These are phyloP conservation scores for Agonopterix alstromeriana DNA, from an alignment of 2,888 invertebrate genomes.

Conservation along the genomic window DNA sequence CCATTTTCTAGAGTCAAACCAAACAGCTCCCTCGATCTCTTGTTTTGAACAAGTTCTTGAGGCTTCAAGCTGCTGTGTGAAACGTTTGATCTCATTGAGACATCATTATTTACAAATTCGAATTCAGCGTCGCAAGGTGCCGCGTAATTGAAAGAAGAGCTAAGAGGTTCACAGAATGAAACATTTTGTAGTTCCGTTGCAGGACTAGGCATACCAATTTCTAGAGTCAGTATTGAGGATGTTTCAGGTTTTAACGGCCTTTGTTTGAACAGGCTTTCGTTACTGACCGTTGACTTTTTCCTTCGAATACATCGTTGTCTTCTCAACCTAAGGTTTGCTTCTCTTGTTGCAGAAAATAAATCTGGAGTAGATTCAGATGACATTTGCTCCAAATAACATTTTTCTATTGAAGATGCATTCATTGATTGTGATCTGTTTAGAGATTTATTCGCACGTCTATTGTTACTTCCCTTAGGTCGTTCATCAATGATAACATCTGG, in stretches of 20 bases:
- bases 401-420: slow-evolving; percentile 35
- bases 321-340: slow-evolving; percentile 56
- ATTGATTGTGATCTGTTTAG: slow-evolving; percentile 57
- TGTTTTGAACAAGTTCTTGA: slow-evolving; percentile 38
- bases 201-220: slow-evolving; percentile 66
- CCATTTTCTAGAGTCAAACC: slow-evolving; percentile 66
- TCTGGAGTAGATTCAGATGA: slow-evolving; percentile 62
- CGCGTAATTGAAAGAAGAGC: slow-evolving; percentile 34
- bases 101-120: slow-evolving; percentile 14
- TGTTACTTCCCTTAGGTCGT: slow-evolving; percentile 19
- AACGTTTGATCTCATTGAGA: slow-evolving; percentile 46
- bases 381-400: slow-evolving; percentile 32
- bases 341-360: slow-evolving; percentile 37
- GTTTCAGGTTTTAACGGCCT: slow-evolving; percentile 36
- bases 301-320: slow-evolving; percentile 77
- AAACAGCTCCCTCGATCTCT: slow-evolving; percentile 52
- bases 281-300: slow-evolving; percentile 65
- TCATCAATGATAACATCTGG: slow-evolving; percentile 43
- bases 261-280: slow-evolving; percentile 49
- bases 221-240: slow-evolving; percentile 49
- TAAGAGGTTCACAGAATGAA: slow-evolving; percentile 47
- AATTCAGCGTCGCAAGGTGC: slow-evolving; percentile 16
- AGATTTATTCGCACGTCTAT: slow-evolving; percentile 19
- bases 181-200: slow-evolving; percentile 49
- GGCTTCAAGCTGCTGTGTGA: slow-evolving; percentile 63